These are phyloP conservation scores for Rhingia rostrata DNA, from an alignment of 2,888 invertebrate genomes.

Conservation along the genomic window DNA sequence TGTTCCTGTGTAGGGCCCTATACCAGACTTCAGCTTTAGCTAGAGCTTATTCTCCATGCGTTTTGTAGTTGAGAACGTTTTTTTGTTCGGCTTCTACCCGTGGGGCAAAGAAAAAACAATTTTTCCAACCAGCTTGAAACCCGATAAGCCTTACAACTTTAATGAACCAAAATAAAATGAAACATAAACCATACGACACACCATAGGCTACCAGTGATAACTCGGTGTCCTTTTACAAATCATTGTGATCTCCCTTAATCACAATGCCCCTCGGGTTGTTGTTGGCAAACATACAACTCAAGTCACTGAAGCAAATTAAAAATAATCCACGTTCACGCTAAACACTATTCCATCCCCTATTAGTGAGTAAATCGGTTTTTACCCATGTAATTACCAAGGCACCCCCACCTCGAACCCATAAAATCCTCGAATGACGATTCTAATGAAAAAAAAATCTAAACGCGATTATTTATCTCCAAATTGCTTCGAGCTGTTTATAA, in stretches of 20 bases:
- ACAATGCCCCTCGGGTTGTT: not conserved
- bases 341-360: constrained; percentile 40
- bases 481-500: constrained; percentile 65
- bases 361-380: constrained; percentile 39
- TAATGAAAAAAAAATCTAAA: constrained; percentile 41
- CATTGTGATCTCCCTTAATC: not conserved
- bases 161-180: too few species aligned
- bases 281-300: constrained; percentile 4
- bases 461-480: constrained; percentile 70
- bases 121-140: too few species aligned
- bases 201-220: too few species aligned
- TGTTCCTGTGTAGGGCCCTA: too few species aligned
- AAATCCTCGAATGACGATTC: constrained; percentile 44
- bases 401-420: constrained; percentile 30
- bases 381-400: constrained; percentile 57
- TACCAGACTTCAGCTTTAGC: too few species aligned
- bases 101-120: too few species aligned
- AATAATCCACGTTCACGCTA: constrained; percentile 37
- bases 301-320: constrained; percentile 45
- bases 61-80: too few species aligned
- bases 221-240: not conserved
- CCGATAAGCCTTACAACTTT: too few species aligned
- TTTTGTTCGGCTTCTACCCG: too few species aligned
- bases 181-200: too few species aligned
- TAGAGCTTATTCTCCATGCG: too few species aligned